Evolutionary conservation across 2,113 vertebrate genomes (phyloP).

Genomic region (Ammospiza nelsoni): DNA sequence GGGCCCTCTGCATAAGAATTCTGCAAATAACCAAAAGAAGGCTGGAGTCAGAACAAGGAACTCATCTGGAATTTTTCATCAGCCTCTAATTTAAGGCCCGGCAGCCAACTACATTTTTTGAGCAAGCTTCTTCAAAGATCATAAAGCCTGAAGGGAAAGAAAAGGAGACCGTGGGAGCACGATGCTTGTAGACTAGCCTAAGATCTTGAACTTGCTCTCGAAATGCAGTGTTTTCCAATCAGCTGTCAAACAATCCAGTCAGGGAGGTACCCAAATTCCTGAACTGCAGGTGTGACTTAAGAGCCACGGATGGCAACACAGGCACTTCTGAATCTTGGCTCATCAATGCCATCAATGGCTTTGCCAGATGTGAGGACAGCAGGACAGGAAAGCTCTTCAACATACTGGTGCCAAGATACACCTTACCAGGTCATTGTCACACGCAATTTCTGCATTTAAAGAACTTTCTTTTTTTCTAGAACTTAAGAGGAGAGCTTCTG

Average conservation of each 20-base stretch:
- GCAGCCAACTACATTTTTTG: background rate
- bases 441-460: background rate
- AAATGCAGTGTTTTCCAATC: background rate
- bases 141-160: background rate
- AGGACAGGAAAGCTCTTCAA: background rate
- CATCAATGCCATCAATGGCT: background rate
- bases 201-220: background rate
- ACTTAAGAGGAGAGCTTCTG: background rate
- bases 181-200: background rate
- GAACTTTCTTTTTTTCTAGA: background rate
- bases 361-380: background rate
- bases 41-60: background rate
- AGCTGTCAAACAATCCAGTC: background rate
- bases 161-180: accelerated
- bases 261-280: background rate
- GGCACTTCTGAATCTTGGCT: background rate
- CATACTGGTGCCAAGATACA: background rate
- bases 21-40: background rate
- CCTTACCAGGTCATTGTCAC: background rate
- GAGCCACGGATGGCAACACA: accelerated
- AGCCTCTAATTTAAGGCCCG: background rate
- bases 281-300: background rate
- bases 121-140: background rate
- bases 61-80: background rate
- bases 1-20: background rate